Evolutionary conservation across 2,888 invertebrate species (phyloP), one percentile per base, ranked within the genome.

Genomic region (Epinotia nisella): DNA sequence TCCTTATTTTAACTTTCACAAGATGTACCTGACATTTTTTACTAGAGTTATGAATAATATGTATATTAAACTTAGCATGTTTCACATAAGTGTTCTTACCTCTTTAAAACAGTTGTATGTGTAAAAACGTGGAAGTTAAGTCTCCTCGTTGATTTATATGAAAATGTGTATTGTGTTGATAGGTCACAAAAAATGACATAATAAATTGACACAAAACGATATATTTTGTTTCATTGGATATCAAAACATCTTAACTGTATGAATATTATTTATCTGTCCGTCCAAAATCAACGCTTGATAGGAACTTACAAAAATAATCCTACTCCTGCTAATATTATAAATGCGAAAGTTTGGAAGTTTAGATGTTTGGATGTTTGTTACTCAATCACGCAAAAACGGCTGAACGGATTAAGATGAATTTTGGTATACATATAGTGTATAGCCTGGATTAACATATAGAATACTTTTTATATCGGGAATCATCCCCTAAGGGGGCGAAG

Each of bases 21-120:
- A 39, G 13, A 76, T 53, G 76, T 76, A 76, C 76, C 76, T 76
- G 76, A 75, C 9, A 29, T 62, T 61, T 51, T 49, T 51, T 49
- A 66, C 66, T 59, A 29, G 29, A 59, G 49, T 59, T 45, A 19
- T 56, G 21, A 49, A 49, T n/a, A 41, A 56, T 49, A 29, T 49
- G 11, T 59, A 10, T 68, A 55, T n/a, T 35, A 29, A 11, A 53
- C 39, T 55, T 49, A 68, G 58, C 41, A 41, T 21, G 1, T 67
- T 41, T 19, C 15, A 55, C 45, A 7, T 39, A 29, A 24, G 24
- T 49, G 45, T n/a, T n/a, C n/a, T n/a, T 17, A 29, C 15, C 19
- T 21, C 15, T 56, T 41, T 41, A 15, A 15, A 21, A 9, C 9
- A 15, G 0, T 19, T 9, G 51, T 64, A 53, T 17, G 15, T 24